These are phyloP conservation scores for Spinibarbus caldwelli DNA, from an alignment of 2,797 vertebrate genomes.

Conservation along the genomic window DNA sequence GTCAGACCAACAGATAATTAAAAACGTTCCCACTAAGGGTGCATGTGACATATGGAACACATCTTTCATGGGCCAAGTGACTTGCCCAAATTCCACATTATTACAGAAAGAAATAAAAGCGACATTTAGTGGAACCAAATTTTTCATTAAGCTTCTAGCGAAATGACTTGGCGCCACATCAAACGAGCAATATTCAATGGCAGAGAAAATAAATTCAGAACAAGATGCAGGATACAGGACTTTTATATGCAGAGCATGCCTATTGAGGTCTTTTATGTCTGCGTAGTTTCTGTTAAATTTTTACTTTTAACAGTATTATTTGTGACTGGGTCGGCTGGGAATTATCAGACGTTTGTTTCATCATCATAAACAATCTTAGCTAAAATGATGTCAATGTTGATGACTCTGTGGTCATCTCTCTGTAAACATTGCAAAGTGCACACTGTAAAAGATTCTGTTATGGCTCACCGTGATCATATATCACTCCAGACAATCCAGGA, in stretches of 20 bases:
- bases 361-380: constrained; percentile 19
- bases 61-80: constrained; percentile 40
- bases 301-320: not conserved
- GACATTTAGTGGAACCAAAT: constrained; percentile 42
- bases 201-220: constrained; percentile 37
- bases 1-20: constrained; percentile 51
- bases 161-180: constrained; percentile 53
- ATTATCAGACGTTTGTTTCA: constrained; percentile 1
- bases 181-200: constrained; percentile 32
- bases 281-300: not conserved
- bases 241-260: constrained; percentile 17
- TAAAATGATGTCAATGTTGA: constrained; percentile 8
- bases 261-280: constrained; percentile 6
- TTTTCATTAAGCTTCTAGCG: constrained; percentile 51
- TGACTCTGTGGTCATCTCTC: not conserved
- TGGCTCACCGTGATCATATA: not conserved
- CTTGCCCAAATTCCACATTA: constrained; percentile 27
- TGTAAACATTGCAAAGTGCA: not conserved
- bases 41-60: constrained; percentile 54
- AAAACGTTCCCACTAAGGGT: constrained; percentile 38
- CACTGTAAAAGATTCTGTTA: constrained; percentile 4
- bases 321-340: not conserved
- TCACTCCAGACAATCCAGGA: constrained; percentile 24
- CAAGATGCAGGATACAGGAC: constrained; percentile 21
- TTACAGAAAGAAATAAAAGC: constrained; percentile 45